Evolutionary conservation across 2,113 vertebrate genomes (phyloP).

Genomic region (Mus spicilegus): DNA sequence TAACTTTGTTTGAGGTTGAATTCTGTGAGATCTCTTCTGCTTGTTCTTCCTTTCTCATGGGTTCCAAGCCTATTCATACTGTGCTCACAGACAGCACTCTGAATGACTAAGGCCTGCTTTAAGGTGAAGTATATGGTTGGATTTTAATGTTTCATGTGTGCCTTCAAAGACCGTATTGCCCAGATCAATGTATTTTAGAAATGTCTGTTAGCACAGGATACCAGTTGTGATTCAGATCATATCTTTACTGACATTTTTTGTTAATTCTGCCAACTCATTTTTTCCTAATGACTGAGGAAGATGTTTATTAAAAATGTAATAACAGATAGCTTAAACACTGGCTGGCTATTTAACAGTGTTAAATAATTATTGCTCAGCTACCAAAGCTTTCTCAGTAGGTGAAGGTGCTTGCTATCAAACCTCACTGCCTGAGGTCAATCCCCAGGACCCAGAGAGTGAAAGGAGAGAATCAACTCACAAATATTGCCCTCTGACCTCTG

Average conservation of each 20-base stretch:
- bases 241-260: neutral
- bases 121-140: neutral
- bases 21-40: neutral
- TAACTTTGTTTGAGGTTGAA: conserved; percentile 31
- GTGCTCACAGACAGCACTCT: conserved; percentile 20
- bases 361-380: neutral
- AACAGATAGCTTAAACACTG: neutral
- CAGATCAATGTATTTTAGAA: neutral
- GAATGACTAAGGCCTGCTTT: neutral
- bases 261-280: neutral
- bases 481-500: neutral
- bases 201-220: neutral
- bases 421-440: neutral
- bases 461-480: neutral
- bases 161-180: neutral
- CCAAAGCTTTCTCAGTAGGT: neutral
- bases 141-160: neutral
- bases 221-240: neutral
- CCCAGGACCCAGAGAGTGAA: neutral
- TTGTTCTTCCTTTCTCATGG: neutral
- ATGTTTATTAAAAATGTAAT: neutral
- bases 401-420: neutral
- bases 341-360: neutral
- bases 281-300: neutral
- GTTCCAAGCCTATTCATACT: conserved; percentile 20